Evolutionary conservation across 1,140 invertebrate genomes (phyloP).

Genomic region (Leguminivora glycinivorella): DNA sequence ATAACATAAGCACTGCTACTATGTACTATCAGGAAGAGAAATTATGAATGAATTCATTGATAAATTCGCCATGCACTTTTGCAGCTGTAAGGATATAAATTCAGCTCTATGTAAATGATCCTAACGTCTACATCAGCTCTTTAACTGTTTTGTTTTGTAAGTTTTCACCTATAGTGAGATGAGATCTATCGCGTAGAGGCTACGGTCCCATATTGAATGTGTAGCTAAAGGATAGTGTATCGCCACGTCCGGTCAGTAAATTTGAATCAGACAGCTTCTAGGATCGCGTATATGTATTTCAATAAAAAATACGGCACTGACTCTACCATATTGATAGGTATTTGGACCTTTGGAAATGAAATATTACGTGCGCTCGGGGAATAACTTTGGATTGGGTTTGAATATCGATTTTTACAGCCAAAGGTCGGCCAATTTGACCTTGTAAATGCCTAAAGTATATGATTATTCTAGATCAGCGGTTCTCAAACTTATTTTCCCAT

Average conservation of each 20-base stretch:
- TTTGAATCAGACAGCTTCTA: conserved; percentile 44
- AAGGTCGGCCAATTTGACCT: background rate
- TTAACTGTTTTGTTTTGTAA: background rate
- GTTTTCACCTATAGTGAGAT: conserved; percentile 23
- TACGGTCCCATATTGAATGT: conserved; percentile 31
- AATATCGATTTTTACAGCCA: background rate
- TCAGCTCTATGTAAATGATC: background rate
- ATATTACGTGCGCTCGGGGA: conserved; percentile 8
- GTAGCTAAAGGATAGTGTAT: conserved; percentile 31
- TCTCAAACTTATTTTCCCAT: too few relatives aligned
- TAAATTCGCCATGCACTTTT: too few relatives aligned
- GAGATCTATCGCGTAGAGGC: background rate
- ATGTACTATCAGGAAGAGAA: too few relatives aligned
- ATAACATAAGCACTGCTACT: too few relatives aligned
- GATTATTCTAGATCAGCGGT: too few relatives aligned
- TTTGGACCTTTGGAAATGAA: conserved; percentile 25
- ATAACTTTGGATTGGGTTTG: conserved; percentile 1
- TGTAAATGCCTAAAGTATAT: background rate
- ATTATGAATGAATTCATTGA: too few relatives aligned
- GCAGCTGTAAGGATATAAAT: background rate
- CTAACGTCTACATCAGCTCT: background rate
- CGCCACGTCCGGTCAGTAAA: conserved; percentile 50
- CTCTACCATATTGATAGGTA: conserved; percentile 25
- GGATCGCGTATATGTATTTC: conserved; percentile 41
- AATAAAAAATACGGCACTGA: conserved; percentile 39